Conservation (phyloP, 2,113 vertebrate species). For the Protobothrops flavoviridis region DNA sequence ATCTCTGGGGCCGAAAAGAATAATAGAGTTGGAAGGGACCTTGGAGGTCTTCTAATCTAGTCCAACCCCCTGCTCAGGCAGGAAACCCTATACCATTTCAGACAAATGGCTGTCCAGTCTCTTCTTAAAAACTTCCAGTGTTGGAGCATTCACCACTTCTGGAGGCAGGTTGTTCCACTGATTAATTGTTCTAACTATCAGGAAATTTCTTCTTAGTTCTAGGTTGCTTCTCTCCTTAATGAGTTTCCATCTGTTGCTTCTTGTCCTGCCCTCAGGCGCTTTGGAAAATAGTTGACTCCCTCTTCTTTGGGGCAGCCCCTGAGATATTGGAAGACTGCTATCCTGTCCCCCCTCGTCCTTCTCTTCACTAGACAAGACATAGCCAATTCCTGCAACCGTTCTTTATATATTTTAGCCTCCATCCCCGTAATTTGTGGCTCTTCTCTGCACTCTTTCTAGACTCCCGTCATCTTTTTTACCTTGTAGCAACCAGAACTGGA, state of each 20-base stretch:
- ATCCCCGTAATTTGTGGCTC: neutral
- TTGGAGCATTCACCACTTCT: neutral
- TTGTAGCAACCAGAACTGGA: neutral
- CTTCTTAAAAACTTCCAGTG: neutral
- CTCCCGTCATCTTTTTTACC: neutral
- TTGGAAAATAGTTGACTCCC: neutral
- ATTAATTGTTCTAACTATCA: neutral
- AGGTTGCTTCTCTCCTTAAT: neutral
- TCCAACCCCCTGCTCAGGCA: neutral
- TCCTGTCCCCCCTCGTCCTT: neutral
- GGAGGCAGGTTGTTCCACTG: neutral
- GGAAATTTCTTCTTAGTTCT: neutral
- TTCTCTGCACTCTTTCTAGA: neutral
- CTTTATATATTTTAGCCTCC: neutral
- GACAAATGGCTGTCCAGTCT: neutral
- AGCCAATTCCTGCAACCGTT: neutral
- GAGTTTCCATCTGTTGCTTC: neutral
- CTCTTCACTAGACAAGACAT: neutral
- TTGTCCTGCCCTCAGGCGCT: neutral
- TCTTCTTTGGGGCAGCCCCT: neutral
- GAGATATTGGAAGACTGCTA: accelerated
- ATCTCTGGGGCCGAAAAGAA: neutral
- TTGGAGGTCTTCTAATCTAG: neutral
- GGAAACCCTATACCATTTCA: neutral
- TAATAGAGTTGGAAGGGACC: neutral